Evolutionary conservation across 2,113 vertebrate genomes (phyloP).

Genomic region (Channa argus): DNA sequence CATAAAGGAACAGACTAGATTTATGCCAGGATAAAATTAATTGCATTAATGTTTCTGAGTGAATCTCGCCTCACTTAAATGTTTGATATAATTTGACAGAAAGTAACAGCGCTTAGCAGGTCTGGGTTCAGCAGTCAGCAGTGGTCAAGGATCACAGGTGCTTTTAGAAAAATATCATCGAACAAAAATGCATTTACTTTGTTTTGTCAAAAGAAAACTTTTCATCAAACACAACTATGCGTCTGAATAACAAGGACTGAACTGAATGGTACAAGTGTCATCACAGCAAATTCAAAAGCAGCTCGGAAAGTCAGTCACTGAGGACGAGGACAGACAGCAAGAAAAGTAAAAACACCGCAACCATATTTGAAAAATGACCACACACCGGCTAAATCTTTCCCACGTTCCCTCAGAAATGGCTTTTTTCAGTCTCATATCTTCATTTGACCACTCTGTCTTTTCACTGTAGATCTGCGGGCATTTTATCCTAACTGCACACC

Average conservation of each 20-base stretch:
- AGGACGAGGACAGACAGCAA: constrained; percentile 28
- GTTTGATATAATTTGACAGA: constrained; percentile 42
- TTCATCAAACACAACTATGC: background rate
- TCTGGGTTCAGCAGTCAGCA: constrained; percentile 43
- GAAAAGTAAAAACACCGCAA: constrained; percentile 26
- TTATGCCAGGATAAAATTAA: constrained; percentile 30
- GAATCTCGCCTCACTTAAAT: constrained; percentile 48
- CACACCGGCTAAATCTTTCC: constrained; percentile 7
- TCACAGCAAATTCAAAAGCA: constrained; percentile 38
- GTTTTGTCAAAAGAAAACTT: background rate
- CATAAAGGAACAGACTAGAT: constrained; percentile 19
- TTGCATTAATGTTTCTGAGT: constrained; percentile 26
- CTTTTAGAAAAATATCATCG: constrained; percentile 19
- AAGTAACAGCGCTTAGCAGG: constrained; percentile 13
- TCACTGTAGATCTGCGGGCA: constrained; percentile 9
- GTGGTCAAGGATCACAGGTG: constrained; percentile 18
- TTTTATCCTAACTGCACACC: constrained; percentile 26
- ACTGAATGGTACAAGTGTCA: constrained; percentile 15
- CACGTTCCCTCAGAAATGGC: constrained; percentile 30
- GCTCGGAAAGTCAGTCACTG: constrained; percentile 39
- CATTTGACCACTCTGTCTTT: constrained; percentile 21
- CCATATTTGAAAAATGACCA: constrained; percentile 13
- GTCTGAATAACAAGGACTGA: constrained; percentile 21
- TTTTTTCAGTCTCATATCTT: constrained; percentile 35
- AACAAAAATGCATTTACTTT: constrained; percentile 13